Evolutionary conservation across 2,797 vertebrate genomes (phyloP), one percentile per base, ranked within the genome.

Genomic region (Danionella dracula): DNA sequence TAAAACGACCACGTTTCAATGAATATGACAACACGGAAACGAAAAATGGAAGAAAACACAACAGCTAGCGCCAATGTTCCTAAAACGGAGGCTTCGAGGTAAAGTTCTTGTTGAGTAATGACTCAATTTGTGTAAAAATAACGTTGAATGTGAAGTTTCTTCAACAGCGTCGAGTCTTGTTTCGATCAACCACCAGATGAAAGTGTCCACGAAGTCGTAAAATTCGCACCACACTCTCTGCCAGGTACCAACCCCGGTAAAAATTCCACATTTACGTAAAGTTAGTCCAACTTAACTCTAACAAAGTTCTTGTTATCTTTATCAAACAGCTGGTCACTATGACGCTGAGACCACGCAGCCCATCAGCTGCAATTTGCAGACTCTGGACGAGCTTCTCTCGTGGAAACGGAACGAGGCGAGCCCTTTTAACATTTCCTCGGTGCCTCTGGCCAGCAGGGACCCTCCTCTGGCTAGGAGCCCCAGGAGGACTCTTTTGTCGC

Each of bases 401-500:
- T 99, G 96, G 96, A 84, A 82, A 6, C 84, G 85, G 2, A 74
- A 70, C 0, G 49, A 66, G 8, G 84, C 92, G 0, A 93, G 89
- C 4, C 82, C 81, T 1, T 96, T 96, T 44, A 94, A 94, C 0
- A 54, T 91, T 57, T 89, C 93, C 0, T 72, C 74, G 0, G 84
- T 86, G 42, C 88, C 89, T 0, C 71, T 91, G 58, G 88, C 82
- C 0, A 8, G 70, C 15, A 89, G 95, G 38, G 83, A 90, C 70
- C 94, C 95, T 7, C 76, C 83, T 0, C 80, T 96, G 21, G 65
- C 15, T 13, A 78, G 76, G 19, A 29, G 10, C 29, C 80, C 72
- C 23, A 85, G 81, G 5, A 86, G 90, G 53, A 98, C 96, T 0
- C 70, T 99, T 72, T 82, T 99, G 70, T 97, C 93, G 73, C 96